Evolutionary conservation across 2,113 vertebrate genomes (phyloP).

Genomic region (Ophiodon elongatus): DNA sequence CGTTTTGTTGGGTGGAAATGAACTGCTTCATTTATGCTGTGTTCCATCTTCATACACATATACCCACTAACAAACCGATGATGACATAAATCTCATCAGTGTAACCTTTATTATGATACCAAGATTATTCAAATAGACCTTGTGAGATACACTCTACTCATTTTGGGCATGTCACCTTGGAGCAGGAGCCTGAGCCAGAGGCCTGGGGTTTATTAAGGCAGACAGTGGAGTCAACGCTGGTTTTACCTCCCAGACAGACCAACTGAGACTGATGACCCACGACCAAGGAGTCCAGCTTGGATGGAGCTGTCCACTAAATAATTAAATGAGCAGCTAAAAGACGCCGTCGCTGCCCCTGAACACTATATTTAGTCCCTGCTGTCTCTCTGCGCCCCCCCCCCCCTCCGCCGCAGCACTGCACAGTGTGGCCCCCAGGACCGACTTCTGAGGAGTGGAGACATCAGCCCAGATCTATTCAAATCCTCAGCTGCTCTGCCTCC

Average conservation of each 20-base stretch:
- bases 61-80: not conserved
- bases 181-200: not conserved
- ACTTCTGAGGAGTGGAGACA: slow-evolving; percentile 52
- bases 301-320: slow-evolving; percentile 71
- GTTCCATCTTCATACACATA: not conserved
- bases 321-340: slow-evolving; percentile 73
- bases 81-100: not conserved
- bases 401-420: slow-evolving; percentile 41
- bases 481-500: slow-evolving; percentile 68
- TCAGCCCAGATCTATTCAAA: slow-evolving; percentile 68
- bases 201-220: not conserved
- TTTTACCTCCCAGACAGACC: slow-evolving; percentile 47
- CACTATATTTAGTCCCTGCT: slow-evolving; percentile 73
- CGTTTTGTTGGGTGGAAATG: not conserved
- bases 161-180: not conserved
- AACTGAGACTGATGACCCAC: slow-evolving; percentile 53
- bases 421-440: slow-evolving; percentile 50
- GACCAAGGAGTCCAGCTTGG: slow-evolving; percentile 50
- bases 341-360: slow-evolving; percentile 40
- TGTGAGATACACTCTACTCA: not conserved
- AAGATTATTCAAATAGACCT: not conserved
- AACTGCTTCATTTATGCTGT: not conserved
- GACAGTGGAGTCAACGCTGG: not conserved
- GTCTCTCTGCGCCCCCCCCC: slow-evolving; percentile 44
- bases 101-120: not conserved